A percentile compares a stretch with the other conserved stretches of the same genome.
Conservation (phyloP, 2,888 invertebrate genomes). For the Patella ulyssiponensis region DNA sequence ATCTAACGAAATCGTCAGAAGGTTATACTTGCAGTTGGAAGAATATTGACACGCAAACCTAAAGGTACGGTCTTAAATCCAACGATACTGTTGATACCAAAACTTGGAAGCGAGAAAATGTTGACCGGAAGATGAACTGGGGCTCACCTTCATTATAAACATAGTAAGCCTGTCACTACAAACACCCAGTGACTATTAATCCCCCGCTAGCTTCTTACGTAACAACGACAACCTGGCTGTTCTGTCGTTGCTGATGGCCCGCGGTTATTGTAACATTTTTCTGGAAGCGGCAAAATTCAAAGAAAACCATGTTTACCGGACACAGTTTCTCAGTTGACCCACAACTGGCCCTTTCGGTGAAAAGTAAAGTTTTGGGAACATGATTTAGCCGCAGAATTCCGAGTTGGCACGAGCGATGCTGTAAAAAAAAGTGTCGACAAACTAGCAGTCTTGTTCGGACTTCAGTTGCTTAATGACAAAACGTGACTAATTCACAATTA, state of each 20-base stretch:
- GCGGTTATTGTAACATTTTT: constrained; percentile 5
- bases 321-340: neutral
- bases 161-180: constrained; percentile 7
- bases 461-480: too few species aligned
- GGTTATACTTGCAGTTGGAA: too few species aligned
- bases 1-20: too few species aligned
- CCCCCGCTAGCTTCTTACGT: neutral
- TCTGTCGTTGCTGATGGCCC: neutral
- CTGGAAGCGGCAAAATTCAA: neutral
- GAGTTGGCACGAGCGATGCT: neutral
- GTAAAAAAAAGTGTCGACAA: too few species aligned
- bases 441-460: too few species aligned
- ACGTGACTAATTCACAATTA: too few species aligned
- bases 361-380: neutral
- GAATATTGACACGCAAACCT: too few species aligned
- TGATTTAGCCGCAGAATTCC: neutral
- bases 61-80: too few species aligned
- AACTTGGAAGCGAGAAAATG: too few species aligned
- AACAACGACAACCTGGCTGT: neutral
- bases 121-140: too few species aligned
- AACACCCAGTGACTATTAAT: constrained; percentile 2
- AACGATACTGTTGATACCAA: too few species aligned
- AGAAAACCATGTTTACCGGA: neutral
- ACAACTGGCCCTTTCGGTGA: neutral
- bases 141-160: neutral